phyloP scores from a whole-genome alignment of 2,888 invertebrate species.

The Diarsia rubi region DNA sequence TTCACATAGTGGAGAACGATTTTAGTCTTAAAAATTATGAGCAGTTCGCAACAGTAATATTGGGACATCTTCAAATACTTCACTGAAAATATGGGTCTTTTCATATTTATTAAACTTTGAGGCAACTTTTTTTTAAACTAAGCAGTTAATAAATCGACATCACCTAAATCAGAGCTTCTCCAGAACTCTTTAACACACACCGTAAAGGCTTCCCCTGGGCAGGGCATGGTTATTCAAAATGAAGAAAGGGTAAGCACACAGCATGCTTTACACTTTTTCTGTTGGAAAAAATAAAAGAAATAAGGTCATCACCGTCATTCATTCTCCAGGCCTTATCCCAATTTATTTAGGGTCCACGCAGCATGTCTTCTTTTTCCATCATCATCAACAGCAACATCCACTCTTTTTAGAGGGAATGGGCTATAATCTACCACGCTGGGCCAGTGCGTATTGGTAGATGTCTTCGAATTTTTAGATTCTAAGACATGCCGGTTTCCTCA shows the following conservation, averaged over 20 bases:
- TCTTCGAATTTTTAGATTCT: too few relatives aligned
- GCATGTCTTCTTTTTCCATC: too few relatives aligned
- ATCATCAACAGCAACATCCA: too few relatives aligned
- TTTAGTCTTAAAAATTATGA: slow-evolving; percentile 17
- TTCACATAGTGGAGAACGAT: neutral
- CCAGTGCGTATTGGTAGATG: too few relatives aligned
- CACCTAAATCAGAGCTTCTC: neutral
- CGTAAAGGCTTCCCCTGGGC: too few relatives aligned
- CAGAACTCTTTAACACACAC: neutral
- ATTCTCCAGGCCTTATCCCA: too few relatives aligned
- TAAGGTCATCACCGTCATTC: too few relatives aligned
- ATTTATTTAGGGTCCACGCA: too few relatives aligned
- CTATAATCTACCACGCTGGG: too few relatives aligned
- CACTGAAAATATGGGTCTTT: neutral
- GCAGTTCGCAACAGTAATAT: neutral
- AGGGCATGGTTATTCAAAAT: neutral
- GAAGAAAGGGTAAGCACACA: too few relatives aligned
- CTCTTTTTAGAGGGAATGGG: too few relatives aligned
- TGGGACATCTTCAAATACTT: slow-evolving; percentile 6
- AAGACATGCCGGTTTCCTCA: too few relatives aligned
- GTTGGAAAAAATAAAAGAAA: neutral
- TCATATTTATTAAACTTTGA: neutral
- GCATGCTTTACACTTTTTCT: neutral
- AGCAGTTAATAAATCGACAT: neutral
- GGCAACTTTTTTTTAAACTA: neutral